Evolutionary conservation across 2,113 vertebrate genomes (phyloP).

Genomic region (Oreochromis spilurus): DNA sequence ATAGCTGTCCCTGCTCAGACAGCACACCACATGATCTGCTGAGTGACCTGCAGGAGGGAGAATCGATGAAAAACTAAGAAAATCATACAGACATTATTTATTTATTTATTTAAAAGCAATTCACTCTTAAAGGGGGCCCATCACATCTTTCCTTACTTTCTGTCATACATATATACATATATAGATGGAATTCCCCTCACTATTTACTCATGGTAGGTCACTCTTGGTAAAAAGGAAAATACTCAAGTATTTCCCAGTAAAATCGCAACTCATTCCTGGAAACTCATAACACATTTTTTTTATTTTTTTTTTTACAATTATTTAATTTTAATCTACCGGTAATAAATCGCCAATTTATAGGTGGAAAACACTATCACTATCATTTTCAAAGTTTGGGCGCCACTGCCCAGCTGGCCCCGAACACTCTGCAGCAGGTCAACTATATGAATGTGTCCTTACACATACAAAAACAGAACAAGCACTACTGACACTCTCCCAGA

Average conservation of each 20-base stretch:
- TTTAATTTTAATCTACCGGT: not conserved
- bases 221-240: not conserved
- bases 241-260: not conserved
- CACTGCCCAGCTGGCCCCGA: not conserved
- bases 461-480: not conserved
- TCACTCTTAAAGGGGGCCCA: not conserved
- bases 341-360: not conserved
- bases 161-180: not conserved
- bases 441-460: not conserved
- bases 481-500: not conserved
- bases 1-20: constrained; percentile 90
- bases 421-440: not conserved
- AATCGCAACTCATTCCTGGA: not conserved
- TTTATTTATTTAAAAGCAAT: not conserved
- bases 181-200: rapidly evolving
- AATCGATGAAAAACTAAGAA: not conserved
- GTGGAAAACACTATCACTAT: not conserved
- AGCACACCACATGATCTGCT: constrained; percentile 83
- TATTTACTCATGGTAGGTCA: not conserved
- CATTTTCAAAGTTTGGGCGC: not conserved
- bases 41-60: constrained; percentile 54
- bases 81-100: not conserved
- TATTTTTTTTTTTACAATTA: not conserved
- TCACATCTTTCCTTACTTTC: not conserved
- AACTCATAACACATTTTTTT: not conserved